Conservation (phyloP, 1,140 invertebrate species). For the Nymphalis io region DNA sequence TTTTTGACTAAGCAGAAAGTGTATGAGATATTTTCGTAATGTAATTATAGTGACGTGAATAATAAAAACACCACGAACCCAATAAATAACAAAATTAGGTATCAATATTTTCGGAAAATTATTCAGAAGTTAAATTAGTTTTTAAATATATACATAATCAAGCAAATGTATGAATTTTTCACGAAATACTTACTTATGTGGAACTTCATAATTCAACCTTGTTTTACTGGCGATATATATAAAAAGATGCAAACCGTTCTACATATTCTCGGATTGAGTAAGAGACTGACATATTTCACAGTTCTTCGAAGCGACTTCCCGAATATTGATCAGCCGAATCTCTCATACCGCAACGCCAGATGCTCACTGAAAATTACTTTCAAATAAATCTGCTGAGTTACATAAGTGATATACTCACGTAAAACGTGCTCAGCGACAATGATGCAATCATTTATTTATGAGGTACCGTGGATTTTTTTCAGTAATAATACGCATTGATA, state of each 20-base stretch:
- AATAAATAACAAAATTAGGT: no score
- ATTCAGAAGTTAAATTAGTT: no score
- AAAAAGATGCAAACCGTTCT: conserved; percentile 29
- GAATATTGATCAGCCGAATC: conserved; percentile 77
- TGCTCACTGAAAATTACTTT: conserved; percentile 76
- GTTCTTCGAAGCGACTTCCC: conserved; percentile 66
- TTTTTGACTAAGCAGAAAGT: no score
- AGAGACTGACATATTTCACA: conserved; percentile 74
- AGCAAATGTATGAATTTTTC: background rate
- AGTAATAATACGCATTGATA: background rate
- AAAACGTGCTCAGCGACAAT: conserved; percentile 39
- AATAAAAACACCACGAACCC: no score
- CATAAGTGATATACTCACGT: conserved; percentile 44
- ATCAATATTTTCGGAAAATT: no score
- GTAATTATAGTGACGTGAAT: no score
- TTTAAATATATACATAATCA: no score
- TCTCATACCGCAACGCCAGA: conserved; percentile 72
- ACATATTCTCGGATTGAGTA: conserved; percentile 45
- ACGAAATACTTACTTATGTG: background rate
- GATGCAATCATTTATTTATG: conserved; percentile 43
- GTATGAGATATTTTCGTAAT: no score
- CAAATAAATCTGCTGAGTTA: conserved; percentile 71
- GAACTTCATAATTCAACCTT: background rate
- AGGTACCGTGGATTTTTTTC: conserved; percentile 28
- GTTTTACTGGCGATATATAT: background rate